These are phyloP conservation scores for Andrena cerasifolii DNA, from an alignment of 1,140 invertebrate species.

Conservation along the genomic window DNA sequence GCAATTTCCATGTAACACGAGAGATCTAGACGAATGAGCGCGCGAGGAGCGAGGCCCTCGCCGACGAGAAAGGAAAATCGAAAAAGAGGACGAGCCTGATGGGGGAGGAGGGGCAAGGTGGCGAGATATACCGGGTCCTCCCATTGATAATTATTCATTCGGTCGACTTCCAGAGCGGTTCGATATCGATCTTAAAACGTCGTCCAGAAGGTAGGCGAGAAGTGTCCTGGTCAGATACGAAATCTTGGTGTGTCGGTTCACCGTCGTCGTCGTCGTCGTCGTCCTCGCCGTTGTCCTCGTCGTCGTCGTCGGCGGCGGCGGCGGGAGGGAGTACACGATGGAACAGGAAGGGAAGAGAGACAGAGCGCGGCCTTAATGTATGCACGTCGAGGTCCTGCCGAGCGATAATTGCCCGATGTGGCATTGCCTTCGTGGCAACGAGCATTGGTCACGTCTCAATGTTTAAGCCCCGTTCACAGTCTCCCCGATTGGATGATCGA, in stretches of 20 bases:
- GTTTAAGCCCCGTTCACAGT: conserved; percentile 68
- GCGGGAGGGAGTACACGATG: too few relatives aligned
- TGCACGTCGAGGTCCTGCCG: conserved; percentile 73
- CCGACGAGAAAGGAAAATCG: conserved; percentile 11
- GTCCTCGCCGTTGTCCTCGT: conserved; percentile 40
- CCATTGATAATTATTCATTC: conserved; percentile 70
- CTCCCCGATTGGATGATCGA: conserved; percentile 25
- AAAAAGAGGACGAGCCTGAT: neutral
- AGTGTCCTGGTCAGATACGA: conserved; percentile 57
- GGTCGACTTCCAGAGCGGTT: conserved; percentile 59
- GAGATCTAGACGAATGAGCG: neutral
- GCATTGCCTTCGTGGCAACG: conserved; percentile 73
- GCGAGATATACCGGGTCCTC: conserved; percentile 42
- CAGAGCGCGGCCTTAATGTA: conserved; percentile 72
- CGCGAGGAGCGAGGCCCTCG: conserved; percentile 1
- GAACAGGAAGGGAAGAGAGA: conserved; percentile 34
- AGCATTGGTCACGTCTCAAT: conserved; percentile 77
- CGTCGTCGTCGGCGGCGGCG: conserved; percentile 33
- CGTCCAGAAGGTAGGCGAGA: conserved; percentile 63
- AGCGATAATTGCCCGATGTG: conserved; percentile 80
- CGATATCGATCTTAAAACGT: conserved; percentile 70
- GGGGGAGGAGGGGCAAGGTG: neutral
- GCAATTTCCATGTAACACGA: neutral
- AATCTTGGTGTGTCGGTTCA: conserved; percentile 53
- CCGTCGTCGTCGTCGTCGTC: conserved; percentile 39